Percentiles rank a stretch among this genome's conserved stretches.
Evolutionary conservation across 53 echinoderm and acorn worm species (phyloP).

Genomic region (Astropecten irregularis): DNA sequence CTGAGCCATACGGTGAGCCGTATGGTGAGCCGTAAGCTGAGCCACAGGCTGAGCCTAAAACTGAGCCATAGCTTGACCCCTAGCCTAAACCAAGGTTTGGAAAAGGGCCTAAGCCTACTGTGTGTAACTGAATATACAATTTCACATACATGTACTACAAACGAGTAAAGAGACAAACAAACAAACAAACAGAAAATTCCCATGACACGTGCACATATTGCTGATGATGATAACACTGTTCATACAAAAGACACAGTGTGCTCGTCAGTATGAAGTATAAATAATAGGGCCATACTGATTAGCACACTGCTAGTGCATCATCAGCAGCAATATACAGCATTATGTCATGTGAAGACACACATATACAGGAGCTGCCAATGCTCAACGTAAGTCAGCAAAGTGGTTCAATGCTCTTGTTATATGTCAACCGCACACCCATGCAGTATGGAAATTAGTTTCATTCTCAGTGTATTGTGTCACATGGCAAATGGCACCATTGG

Average conservation of each 20-base stretch:
- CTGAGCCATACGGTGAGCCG: too few relatives aligned
- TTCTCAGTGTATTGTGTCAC: too few relatives aligned
- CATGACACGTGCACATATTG: background rate
- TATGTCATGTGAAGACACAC: background rate
- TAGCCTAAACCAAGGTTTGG: too few relatives aligned
- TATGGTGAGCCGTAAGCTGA: too few relatives aligned
- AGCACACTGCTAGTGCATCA: constrained; percentile 15
- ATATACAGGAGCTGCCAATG: constrained; percentile 53
- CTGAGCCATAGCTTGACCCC: too few relatives aligned
- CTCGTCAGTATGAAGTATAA: background rate
- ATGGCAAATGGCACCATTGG: too few relatives aligned
- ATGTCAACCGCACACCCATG: constrained; percentile 4
- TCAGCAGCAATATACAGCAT: constrained; percentile 14
- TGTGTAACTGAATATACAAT: too few relatives aligned
- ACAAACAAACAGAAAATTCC: background rate
- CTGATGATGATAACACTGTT: background rate
- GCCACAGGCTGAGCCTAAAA: too few relatives aligned
- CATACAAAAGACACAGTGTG: background rate
- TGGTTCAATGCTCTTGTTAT: constrained; percentile 11
- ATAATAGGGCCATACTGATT: background rate
- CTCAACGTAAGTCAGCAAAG: constrained; percentile 30
- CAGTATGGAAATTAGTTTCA: too few relatives aligned
- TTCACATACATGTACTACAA: too few relatives aligned
- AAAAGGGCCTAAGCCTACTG: too few relatives aligned
- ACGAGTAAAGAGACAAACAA: too few relatives aligned